These are phyloP conservation scores for Zaprionus davidi DNA, from an alignment of 1,140 invertebrate species.

Conservation along the genomic window DNA sequence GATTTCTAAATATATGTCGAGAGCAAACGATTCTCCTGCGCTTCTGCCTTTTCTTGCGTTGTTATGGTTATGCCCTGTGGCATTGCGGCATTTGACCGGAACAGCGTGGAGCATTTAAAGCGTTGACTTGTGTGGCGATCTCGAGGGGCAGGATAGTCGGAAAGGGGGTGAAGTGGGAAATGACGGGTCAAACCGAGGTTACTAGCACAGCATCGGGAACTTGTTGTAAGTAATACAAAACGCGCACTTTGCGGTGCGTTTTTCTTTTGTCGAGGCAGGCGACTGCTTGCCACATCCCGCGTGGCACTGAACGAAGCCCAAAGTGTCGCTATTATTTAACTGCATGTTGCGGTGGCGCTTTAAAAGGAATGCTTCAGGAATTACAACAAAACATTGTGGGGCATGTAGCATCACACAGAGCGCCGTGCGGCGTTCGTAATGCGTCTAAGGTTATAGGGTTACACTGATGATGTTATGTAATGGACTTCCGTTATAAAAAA, in stretches of 20 bases:
- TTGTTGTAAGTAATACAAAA: slow-evolving; percentile 66
- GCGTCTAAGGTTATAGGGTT: slow-evolving; percentile 58
- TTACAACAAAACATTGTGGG: slow-evolving; percentile 29
- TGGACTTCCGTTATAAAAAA: slow-evolving; percentile 35
- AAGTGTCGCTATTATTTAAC: slow-evolving; percentile 81
- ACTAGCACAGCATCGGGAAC: slow-evolving; percentile 6
- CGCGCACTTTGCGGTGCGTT: slow-evolving; percentile 71
- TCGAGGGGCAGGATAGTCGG: neutral
- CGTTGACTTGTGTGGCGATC: slow-evolving; percentile 41
- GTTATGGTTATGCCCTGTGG: slow-evolving; percentile 77
- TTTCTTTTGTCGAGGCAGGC: slow-evolving; percentile 44
- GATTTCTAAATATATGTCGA: slow-evolving; percentile 25
- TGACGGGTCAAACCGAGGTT: slow-evolving; percentile 1
- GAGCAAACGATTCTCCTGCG: slow-evolving; percentile 9
- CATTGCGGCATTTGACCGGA: slow-evolving; percentile 68
- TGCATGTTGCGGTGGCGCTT: slow-evolving; percentile 56
- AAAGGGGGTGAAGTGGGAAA: neutral
- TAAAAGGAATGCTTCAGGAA: slow-evolving; percentile 61
- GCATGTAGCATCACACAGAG: slow-evolving; percentile 1
- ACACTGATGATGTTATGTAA: slow-evolving; percentile 59
- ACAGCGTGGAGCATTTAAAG: slow-evolving; percentile 68
- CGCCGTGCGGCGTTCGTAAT: slow-evolving; percentile 1
- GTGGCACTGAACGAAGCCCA: slow-evolving; percentile 60
- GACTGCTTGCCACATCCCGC: neutral
- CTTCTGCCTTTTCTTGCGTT: slow-evolving; percentile 30